These are phyloP conservation scores for Calyptomena viridis DNA, from an alignment of 2,113 vertebrate species.

Conservation along the genomic window DNA sequence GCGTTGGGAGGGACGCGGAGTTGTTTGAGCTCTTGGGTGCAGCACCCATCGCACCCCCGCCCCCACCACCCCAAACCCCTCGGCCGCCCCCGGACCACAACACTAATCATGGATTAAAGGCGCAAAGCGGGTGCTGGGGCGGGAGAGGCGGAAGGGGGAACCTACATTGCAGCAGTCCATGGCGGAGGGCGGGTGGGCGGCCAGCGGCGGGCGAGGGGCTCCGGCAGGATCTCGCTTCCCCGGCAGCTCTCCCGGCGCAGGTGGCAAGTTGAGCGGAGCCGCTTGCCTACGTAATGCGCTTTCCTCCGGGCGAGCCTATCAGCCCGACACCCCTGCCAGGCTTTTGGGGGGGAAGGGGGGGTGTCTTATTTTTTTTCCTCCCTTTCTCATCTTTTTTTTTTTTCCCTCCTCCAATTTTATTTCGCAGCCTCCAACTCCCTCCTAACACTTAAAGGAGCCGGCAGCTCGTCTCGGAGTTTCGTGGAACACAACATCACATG, in stretches of 20 bases:
- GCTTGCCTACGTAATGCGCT: constrained; percentile 47
- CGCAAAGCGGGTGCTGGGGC: not conserved
- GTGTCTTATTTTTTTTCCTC: not conserved
- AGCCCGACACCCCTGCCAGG: constrained; percentile 30
- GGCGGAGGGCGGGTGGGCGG: not conserved
- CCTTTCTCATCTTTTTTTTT: not conserved
- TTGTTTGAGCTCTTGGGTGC: not conserved
- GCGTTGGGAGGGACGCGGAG: not conserved
- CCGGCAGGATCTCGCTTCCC: not conserved
- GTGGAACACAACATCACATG: not conserved
- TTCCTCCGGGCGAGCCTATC: constrained; percentile 30
- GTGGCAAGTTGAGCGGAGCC: constrained; percentile 44
- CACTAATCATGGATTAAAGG: accelerated
- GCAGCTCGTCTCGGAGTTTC: not conserved
- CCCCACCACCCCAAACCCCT: not conserved
- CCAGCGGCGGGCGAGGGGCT: not conserved
- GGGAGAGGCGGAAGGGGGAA: not conserved
- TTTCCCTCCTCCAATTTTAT: constrained; percentile 30
- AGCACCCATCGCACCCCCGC: not conserved
- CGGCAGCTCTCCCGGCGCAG: not conserved
- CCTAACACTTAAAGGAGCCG: constrained; percentile 28
- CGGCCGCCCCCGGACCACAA: not conserved
- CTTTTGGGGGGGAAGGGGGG: not conserved
- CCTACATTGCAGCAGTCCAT: constrained; percentile 47
- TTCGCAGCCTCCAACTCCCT: constrained; percentile 34